Conservation (phyloP, 2,888 invertebrate species). For the Cerceris rybyensis region DNA sequence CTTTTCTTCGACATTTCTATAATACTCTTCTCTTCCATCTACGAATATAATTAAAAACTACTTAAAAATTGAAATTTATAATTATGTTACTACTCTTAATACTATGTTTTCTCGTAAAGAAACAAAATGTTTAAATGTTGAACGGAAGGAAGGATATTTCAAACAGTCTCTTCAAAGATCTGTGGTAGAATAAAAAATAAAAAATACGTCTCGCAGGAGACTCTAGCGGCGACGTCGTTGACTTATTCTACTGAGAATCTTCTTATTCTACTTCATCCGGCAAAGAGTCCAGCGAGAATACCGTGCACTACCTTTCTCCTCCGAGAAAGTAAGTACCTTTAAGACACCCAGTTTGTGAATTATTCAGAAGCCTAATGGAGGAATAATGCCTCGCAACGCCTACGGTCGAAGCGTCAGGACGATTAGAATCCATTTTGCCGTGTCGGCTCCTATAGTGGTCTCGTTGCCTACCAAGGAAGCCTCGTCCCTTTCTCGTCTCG, state of each 20-base stretch:
- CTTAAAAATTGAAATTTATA: no score
- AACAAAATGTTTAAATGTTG: no score
- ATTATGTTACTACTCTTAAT: no score
- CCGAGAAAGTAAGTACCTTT: conserved; percentile 16
- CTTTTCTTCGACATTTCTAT: no score
- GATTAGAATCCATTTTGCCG: conserved; percentile 63
- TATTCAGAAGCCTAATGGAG: conserved; percentile 63
- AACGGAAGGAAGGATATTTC: no score
- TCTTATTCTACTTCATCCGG: conserved; percentile 2
- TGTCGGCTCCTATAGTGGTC: conserved; percentile 16
- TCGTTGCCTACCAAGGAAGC: conserved; percentile 25
- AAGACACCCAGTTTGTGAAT: conserved; percentile 59
- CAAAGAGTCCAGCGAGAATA: conserved; percentile 7
- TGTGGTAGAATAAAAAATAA: no score
- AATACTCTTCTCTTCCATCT: background rate
- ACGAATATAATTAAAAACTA: background rate
- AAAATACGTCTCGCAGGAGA: no score
- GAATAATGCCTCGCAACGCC: conserved; percentile 53
- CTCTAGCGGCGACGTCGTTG: no score
- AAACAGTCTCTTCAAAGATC: no score
- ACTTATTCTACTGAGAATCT: conserved; percentile 18
- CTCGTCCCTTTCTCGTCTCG: conserved; percentile 8
- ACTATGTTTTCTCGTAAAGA: no score
- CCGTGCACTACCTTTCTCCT: background rate
- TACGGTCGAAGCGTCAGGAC: conserved; percentile 44